Base-by-base conservation (phyloP, 2,888 invertebrate species). In the Agapostemon virescens region DNA sequence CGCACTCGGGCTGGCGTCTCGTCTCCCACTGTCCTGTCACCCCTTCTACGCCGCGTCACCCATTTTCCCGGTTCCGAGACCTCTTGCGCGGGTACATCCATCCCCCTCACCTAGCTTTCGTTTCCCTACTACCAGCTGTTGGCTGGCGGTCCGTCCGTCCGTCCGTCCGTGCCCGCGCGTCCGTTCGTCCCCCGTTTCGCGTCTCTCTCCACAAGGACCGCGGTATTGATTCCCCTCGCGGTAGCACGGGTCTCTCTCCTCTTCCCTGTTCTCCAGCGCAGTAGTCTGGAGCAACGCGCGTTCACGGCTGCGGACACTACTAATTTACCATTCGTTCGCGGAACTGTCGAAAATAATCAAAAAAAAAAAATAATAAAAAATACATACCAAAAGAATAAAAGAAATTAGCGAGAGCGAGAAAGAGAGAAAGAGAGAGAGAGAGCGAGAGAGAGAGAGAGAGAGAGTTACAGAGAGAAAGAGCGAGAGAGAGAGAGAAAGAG, bases 141-240 rank as follows among this genome's bases (percentile, higher is more conserved):
- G 38, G 55, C 52, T 49, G 20, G 61, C 33, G 45, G 55, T 67
- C 36, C 42, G 52, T 33, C 55, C 79, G 45, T 33, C 55, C 23
- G 30, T 52, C 68, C 40, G 55, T 30, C 67, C 36, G 52, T 49
- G 55, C 55, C 55, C 26, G 55, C 9, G 9, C 61, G 61, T 61
- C 61, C 61, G 30, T 61, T 86, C 87, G 77, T 38, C 33, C 63
- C 80, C 87, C 87, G 77, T 40, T 79, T 78, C 81, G 75, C 67
- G 49, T 77, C 78, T 79, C 69, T 78, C 81, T 81, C 85, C 77
- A 77, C 71, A 85, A 84, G 82, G 78, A 81, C 86, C 80, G 80
- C 83, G 90, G 90, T 92, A 92, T 92, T 92, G 92, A 92, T 92
- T 92, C 91, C 87, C 90, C 90, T 90, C 90, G 91, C 89, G 90